These are phyloP conservation scores for Semaprochilodus insignis DNA, from an alignment of 2,797 vertebrate genomes.

Conservation along the genomic window DNA sequence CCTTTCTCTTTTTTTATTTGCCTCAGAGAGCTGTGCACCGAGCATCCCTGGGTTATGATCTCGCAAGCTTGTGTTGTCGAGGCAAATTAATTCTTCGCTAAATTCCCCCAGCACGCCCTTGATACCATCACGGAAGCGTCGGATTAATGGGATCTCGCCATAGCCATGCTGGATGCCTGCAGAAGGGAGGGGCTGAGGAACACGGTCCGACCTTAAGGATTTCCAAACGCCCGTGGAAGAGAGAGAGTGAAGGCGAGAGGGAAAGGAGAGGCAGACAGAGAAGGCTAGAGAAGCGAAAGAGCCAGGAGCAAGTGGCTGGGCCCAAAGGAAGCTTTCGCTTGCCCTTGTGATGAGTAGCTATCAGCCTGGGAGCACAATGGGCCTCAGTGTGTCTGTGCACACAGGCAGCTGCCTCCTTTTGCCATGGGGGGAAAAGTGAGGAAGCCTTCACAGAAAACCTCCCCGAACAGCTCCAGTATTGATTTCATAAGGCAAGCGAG, in stretches of 20 bases:
- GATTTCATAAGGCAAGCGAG: constrained; percentile 53
- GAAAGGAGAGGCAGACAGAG: constrained; percentile 3
- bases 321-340: constrained; percentile 34
- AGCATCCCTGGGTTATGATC: constrained; percentile 79
- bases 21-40: constrained; percentile 75
- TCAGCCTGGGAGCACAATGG: constrained; percentile 34
- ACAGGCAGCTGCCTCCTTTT: constrained; percentile 70
- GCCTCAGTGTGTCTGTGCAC: not conserved
- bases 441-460: constrained; percentile 29
- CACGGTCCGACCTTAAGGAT: constrained; percentile 49
- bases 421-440: constrained; percentile 27
- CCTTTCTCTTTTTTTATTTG: constrained; percentile 49
- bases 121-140: constrained; percentile 79
- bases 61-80: constrained; percentile 77
- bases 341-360: constrained; percentile 35
- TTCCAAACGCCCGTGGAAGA: constrained; percentile 23
- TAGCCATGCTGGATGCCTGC: constrained; percentile 58
- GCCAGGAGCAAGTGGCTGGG: constrained; percentile 11
- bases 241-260: not conserved
- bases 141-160: constrained; percentile 78
- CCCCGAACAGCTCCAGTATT: constrained; percentile 50
- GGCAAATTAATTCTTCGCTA: constrained; percentile 83
- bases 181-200: constrained; percentile 35
- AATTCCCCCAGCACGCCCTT: constrained; percentile 73
- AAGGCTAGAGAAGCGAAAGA: not conserved